Evolutionary conservation across 2,888 invertebrate genomes (phyloP).

Genomic region (Cheilosia variabilis): DNA sequence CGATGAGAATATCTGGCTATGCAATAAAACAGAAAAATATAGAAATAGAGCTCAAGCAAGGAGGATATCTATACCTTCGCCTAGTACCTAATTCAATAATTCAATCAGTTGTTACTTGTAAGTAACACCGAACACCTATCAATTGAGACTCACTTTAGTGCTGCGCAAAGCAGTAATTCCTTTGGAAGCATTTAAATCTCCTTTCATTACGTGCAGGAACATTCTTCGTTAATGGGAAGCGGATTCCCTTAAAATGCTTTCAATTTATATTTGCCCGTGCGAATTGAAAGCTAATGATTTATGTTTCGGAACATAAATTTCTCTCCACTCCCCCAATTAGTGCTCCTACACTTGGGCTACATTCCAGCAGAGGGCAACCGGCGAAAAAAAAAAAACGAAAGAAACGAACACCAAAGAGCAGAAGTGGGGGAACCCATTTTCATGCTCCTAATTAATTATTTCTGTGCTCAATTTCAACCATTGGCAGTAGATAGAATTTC

Average conservation of each 20-base stretch:
- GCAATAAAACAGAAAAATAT: no score
- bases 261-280: conserved; percentile 48
- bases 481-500: conserved; percentile 61
- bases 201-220: conserved; percentile 32
- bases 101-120: background rate
- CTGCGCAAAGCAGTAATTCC: background rate
- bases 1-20: no score
- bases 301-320: conserved; percentile 57
- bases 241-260: conserved; percentile 53
- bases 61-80: background rate
- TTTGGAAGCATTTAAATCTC: conserved; percentile 23
- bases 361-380: conserved; percentile 13
- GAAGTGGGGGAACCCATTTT: conserved; percentile 42
- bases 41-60: no score
- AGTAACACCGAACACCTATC: background rate
- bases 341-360: conserved; percentile 39
- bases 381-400: background rate
- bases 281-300: conserved; percentile 68
- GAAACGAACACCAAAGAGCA: conserved; percentile 47
- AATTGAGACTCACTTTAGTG: background rate
- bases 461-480: conserved; percentile 64
- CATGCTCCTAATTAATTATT: conserved; percentile 71
- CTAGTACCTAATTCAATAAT: background rate
- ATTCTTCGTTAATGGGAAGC: background rate
- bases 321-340: conserved; percentile 38